Percentiles rank a stretch among this genome's conserved stretches.
These are phyloP conservation scores for Eidolon dupreanum DNA, from an alignment of 2,797 vertebrate genomes.

Conservation along the genomic window DNA sequence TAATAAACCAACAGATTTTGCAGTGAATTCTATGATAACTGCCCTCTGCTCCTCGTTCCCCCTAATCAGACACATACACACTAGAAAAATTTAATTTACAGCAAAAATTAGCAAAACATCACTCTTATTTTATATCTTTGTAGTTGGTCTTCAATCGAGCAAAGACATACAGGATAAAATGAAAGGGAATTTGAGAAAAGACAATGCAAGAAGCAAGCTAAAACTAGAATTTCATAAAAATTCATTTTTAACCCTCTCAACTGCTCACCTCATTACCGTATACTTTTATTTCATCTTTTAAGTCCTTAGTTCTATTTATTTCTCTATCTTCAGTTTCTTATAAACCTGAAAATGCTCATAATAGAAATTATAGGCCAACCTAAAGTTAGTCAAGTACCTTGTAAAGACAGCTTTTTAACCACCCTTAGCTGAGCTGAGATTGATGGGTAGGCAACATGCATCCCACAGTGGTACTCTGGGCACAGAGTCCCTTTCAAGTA, in stretches of 20 bases:
- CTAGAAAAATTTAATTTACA: not conserved
- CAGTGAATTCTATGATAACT: not conserved
- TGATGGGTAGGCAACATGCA: not conserved
- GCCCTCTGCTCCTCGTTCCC: not conserved
- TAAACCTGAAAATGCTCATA: not conserved
- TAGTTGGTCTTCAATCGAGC: conserved; percentile 38
- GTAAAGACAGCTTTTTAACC: not conserved
- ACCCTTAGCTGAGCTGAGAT: not conserved
- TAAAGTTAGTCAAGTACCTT: not conserved
- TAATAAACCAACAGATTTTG: conserved; percentile 5
- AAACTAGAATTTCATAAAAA: conserved; percentile 36
- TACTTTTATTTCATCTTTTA: conserved; percentile 19
- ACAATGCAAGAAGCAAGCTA: not conserved
- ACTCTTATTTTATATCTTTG: not conserved
- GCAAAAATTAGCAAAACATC: not conserved
- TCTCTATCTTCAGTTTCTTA: not conserved
- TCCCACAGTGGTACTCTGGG: not conserved
- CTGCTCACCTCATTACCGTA: not conserved
- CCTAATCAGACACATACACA: not conserved
- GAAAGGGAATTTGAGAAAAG: conserved; percentile 44
- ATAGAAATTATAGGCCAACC: not conserved
- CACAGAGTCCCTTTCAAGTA: not conserved
- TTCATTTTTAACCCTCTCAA: not conserved
- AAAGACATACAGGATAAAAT: not conserved
- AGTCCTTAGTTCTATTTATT: not conserved